A percentile compares a stretch with the other conserved stretches of the same genome.
Conservation (phyloP, 1,140 invertebrate species). For the silkworm (Bombyx mori) region ASM3026992v2 NC_085124.1:8973501-8974000, state of each 20-base stretch:
- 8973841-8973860: too few species aligned
- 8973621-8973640: slow-evolving; percentile 70
- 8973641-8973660: slow-evolving; percentile 69
- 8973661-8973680: slow-evolving; percentile 67
- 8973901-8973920: too few species aligned
- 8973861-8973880: too few species aligned
- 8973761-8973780: slow-evolving; percentile 8
- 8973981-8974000: too few species aligned
- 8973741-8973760: slow-evolving; percentile 28
- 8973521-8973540: slow-evolving; percentile 4
- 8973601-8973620: slow-evolving; percentile 70
- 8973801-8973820: too few species aligned
- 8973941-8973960: too few species aligned
- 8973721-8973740: slow-evolving; percentile 54
- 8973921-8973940: too few species aligned
- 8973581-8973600: slow-evolving; percentile 60
- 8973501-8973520: slow-evolving; percentile 42
- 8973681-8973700: slow-evolving; percentile 63
- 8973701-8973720: slow-evolving; percentile 62
- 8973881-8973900: too few species aligned
- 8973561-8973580: slow-evolving; percentile 55
- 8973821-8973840: neutral
- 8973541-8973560: slow-evolving; percentile 19
- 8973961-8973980: too few species aligned
- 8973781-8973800: slow-evolving; percentile 3